phyloP scores from a whole-genome alignment of 2,113 vertebrate genomes.

The Eidolon helvum region DNA sequence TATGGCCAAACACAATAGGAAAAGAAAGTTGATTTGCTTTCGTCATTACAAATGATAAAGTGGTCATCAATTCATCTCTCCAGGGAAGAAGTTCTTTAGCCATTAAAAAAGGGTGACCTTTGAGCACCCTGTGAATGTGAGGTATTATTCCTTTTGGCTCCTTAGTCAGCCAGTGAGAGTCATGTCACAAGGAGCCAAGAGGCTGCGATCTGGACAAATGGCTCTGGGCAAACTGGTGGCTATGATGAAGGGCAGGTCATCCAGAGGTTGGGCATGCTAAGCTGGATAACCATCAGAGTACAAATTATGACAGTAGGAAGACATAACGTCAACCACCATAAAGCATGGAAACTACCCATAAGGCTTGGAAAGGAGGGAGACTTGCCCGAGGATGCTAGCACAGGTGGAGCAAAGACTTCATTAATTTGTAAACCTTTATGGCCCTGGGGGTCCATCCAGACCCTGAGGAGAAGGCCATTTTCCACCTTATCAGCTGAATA shows the following conservation, averaged over 20 bases:
- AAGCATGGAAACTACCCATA: neutral
- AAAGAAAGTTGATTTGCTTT: neutral
- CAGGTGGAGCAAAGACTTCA: neutral
- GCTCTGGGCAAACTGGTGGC: neutral
- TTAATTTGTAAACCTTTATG: neutral
- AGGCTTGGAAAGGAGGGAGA: neutral
- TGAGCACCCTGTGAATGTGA: neutral
- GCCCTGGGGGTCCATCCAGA: neutral
- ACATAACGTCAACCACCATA: neutral
- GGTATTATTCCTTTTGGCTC: slow-evolving; percentile 24
- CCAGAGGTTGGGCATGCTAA: neutral
- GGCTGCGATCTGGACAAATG: neutral
- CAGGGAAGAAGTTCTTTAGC: neutral
- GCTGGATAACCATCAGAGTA: neutral
- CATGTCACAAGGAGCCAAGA: neutral
- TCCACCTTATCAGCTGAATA: neutral
- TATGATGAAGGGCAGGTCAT: slow-evolving; percentile 24
- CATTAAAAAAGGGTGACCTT: neutral
- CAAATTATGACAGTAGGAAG: neutral
- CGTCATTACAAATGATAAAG: neutral
- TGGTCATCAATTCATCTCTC: neutral
- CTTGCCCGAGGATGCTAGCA: neutral
- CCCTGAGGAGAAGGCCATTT: neutral
- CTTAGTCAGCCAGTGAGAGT: neutral
- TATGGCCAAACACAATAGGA: neutral